Conservation (phyloP, 2,113 vertebrate genomes). For the Polypterus senegalus region DNA sequence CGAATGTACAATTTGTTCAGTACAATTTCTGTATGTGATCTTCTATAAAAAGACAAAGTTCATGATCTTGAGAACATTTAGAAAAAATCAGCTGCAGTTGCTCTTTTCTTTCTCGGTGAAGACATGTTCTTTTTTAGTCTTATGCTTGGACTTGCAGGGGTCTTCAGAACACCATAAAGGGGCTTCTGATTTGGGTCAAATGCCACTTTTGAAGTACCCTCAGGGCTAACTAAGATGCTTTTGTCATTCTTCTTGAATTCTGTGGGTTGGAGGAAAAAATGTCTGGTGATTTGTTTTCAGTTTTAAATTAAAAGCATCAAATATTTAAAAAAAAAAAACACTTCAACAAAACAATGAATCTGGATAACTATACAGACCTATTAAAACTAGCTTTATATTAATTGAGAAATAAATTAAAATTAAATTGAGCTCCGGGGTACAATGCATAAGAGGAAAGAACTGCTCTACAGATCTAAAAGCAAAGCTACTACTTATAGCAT, state of each 20-base stretch:
- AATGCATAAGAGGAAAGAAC: no score
- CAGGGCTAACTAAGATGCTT: slow-evolving; percentile 76
- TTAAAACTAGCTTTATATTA: no score
- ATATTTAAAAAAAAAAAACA: slow-evolving; percentile 2
- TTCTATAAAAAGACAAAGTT: no score
- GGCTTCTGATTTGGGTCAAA: slow-evolving; percentile 84
- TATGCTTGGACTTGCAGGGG: slow-evolving; percentile 24
- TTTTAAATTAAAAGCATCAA: background rate
- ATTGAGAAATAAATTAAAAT: no score
- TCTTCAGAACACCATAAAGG: slow-evolving; percentile 72
- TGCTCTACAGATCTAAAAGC: no score
- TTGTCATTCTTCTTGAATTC: slow-evolving; percentile 83
- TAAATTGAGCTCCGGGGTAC: no score
- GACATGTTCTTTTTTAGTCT: slow-evolving; percentile 11
- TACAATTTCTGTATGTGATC: no score
- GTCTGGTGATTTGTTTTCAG: background rate
- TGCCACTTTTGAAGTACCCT: slow-evolving; percentile 65
- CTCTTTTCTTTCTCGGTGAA: slow-evolving; percentile 5
- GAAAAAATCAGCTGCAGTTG: slow-evolving; percentile 42
- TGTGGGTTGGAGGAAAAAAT: slow-evolving; percentile 28
- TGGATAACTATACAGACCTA: no score
- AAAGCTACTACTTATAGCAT: no score
- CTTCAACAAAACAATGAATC: background rate
- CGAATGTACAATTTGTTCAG: no score
- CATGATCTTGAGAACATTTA: slow-evolving; percentile 14